A percentile compares a stretch with the other conserved stretches of the same genome.
Conservation (phyloP, 2,797 vertebrate species). For the Pipistrellus pygmaeus region DNA sequence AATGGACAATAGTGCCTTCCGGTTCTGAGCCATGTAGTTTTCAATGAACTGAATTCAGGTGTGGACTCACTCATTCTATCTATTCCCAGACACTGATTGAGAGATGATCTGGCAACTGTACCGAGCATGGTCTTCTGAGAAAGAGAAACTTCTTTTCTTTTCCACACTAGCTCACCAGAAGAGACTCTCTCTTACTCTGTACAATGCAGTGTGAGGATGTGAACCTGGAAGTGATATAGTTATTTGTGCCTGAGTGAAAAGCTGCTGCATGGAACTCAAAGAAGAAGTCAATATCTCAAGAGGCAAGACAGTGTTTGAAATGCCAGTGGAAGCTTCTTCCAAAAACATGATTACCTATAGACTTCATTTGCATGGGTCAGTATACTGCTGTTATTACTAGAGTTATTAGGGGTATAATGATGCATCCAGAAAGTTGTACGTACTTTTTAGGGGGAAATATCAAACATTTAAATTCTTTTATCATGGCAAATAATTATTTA, state of each 20-base stretch:
- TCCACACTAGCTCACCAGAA: neutral
- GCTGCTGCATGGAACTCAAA: neutral
- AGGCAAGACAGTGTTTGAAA: neutral
- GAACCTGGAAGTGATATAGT: neutral
- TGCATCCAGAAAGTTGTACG: neutral
- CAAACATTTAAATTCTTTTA: slow-evolving; percentile 39
- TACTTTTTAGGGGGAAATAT: neutral
- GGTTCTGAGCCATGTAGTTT: neutral
- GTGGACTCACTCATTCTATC: neutral
- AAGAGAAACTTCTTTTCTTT: neutral
- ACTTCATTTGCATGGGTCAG: neutral
- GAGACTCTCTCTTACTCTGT: neutral
- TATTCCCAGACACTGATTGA: neutral
- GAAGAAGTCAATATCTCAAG: neutral
- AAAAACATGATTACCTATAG: neutral
- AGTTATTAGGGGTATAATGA: neutral
- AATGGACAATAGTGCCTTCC: neutral
- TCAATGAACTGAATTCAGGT: neutral
- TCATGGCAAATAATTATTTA: neutral
- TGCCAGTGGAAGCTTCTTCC: neutral
- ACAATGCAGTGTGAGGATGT: neutral
- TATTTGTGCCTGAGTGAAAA: slow-evolving; percentile 43
- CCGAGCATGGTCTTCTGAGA: neutral
- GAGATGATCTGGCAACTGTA: neutral
- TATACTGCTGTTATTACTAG: neutral